Evolutionary conservation across 2,113 vertebrate species (phyloP), one percentile per base, ranked within the genome.

Genomic region (Sisor rabdophorus): DNA sequence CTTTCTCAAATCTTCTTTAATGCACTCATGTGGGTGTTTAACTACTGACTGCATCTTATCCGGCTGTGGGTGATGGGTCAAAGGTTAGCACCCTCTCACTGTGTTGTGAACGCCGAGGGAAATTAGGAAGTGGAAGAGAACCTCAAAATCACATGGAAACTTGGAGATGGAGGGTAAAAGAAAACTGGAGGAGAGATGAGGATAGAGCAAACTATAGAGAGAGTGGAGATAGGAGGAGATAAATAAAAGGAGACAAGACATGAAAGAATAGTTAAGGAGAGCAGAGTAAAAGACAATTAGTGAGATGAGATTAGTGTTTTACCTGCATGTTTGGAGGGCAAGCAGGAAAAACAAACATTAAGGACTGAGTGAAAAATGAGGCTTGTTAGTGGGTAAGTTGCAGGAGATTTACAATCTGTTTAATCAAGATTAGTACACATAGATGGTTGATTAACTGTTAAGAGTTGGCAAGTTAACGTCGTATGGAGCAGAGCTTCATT

Each of bases 11-110:
- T 48, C 16, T 65, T 20, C 59, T 60, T 72, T 13, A 10, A 30
- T 47, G 52, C 61, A 69, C 60, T 54, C 48, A 11, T 65, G 36
- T 24, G 60, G 28, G 11, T 40, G 71, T 60, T 26, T 40, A 44
- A 48, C 24, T 24, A 73, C 56, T 48, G 17, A 73, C 56, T 48
- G 17, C 50, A 60, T 50, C 55, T 73, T 73, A 56, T 73, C 40
- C 4, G 13, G 71, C 30, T 59, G 22, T 60, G 40, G 44, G 12
- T 20, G 54, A 26, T 32, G 6, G 54, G 36, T 59, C 13, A 73
- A 28, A 58, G 56, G 40, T 60, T 56, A 30, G 9, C 48, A 40
- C 22, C 7, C 22, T 59, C 15, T 28, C 53, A 47, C 44, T 73
- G 71, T 55, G 32, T 53, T 40, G 20, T 56, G 52, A 30, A 26